Evolutionary conservation across 2,113 vertebrate genomes (phyloP).

Genomic region (Ctenomys sociabilis): DNA sequence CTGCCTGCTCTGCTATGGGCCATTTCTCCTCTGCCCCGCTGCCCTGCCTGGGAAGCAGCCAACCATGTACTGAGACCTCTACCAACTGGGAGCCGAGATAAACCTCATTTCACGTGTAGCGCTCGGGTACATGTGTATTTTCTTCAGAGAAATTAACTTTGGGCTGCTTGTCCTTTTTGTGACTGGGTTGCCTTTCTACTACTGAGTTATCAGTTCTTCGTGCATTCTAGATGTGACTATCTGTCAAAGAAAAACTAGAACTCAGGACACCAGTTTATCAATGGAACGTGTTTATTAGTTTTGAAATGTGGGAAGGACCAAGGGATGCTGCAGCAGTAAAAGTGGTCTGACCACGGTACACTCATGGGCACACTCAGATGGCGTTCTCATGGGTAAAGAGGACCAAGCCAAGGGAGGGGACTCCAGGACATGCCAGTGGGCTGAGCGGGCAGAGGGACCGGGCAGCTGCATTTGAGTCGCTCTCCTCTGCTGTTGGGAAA

Average conservation of each 20-base stretch:
- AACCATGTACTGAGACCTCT: background rate
- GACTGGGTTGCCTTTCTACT: background rate
- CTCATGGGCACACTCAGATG: background rate
- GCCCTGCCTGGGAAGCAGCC: background rate
- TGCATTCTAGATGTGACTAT: background rate
- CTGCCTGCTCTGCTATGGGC: background rate
- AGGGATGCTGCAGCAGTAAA: background rate
- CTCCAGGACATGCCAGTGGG: rapidly evolving
- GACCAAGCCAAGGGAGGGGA: background rate
- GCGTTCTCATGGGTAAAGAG: background rate
- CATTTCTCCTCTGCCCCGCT: background rate
- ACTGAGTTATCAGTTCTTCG: background rate
- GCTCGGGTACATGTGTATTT: no score
- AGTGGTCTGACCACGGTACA: rapidly evolving
- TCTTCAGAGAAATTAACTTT: constrained; percentile 3
- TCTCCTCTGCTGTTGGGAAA: background rate
- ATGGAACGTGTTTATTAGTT: background rate
- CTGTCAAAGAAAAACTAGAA: background rate
- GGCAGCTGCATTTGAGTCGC: background rate
- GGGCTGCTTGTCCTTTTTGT: background rate
- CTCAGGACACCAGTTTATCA: background rate
- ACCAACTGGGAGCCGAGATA: background rate
- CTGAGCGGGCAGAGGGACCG: background rate
- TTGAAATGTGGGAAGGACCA: background rate
- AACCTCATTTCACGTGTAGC: background rate